Evolutionary conservation across 2,113 vertebrate genomes (phyloP).

Genomic region (Dolichotis patagonum): DNA sequence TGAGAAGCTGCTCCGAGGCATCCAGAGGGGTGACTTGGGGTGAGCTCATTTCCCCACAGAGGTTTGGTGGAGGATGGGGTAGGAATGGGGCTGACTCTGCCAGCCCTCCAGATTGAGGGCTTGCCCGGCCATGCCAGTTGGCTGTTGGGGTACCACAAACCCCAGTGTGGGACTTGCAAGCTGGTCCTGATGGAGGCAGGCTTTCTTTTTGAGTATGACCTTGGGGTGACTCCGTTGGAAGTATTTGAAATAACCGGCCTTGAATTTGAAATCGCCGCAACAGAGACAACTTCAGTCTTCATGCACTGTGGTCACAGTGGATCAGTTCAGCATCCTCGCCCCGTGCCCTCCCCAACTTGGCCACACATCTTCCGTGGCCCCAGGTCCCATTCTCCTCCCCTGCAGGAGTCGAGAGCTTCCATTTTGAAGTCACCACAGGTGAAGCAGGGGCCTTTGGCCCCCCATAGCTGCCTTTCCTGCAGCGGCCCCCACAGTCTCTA

Average conservation of each 20-base stretch:
- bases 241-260: conserved; percentile 22
- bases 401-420: neutral
- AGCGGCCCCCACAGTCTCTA: too few relatives aligned
- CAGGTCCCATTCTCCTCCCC: neutral
- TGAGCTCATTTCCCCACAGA: neutral
- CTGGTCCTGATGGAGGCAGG: neutral
- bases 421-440: neutral
- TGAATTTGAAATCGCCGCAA: neutral
- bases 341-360: fast-evolving
- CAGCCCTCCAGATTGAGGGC: neutral
- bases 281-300: conserved; percentile 27
- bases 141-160: fast-evolving
- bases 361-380: neutral
- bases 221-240: conserved; percentile 33
- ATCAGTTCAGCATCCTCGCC: neutral
- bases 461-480: too few relatives aligned
- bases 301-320: neutral
- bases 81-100: neutral
- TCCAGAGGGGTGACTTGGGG: neutral
- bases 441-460: too few relatives aligned
- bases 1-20: neutral
- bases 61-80: neutral
- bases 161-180: neutral
- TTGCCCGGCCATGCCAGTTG: too few relatives aligned
- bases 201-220: neutral